A percentile compares a stretch with the other conserved stretches of the same genome.
These are phyloP conservation scores for Aradophagus sp. DNA, from an alignment of 1,140 invertebrate species.

Conservation along the genomic window DNA sequence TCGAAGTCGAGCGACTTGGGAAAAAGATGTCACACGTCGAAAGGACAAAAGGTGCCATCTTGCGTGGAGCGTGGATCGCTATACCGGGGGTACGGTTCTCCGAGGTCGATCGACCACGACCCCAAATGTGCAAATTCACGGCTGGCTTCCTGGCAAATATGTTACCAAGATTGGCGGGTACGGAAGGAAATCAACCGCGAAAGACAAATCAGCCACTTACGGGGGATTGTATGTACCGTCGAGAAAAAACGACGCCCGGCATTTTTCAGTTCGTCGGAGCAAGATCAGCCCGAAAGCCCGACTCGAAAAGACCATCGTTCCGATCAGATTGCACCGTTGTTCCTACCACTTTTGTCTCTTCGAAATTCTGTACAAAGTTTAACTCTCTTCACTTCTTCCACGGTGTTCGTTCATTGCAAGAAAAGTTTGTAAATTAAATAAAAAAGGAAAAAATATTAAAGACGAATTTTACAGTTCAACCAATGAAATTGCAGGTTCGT, in stretches of 20 bases:
- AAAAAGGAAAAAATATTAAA: no score
- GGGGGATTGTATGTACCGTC: conserved; percentile 9
- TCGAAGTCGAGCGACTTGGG: conserved; percentile 7
- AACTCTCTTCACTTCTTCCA: no score
- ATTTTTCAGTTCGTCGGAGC: no score
- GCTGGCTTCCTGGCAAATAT: conserved; percentile 60
- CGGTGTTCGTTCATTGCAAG: no score
- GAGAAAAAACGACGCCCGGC: conserved; percentile 14
- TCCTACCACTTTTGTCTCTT: no score
- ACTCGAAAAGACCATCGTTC: no score
- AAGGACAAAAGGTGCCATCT: conserved; percentile 41
- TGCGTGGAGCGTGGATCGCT: conserved; percentile 21
- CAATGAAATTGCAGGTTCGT: no score
- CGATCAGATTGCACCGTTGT: no score
- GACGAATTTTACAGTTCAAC: no score
- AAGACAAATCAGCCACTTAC: conserved; percentile 60
- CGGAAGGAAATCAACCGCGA: conserved; percentile 49
- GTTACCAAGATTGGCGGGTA: conserved; percentile 48
- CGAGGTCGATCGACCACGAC: conserved; percentile 49
- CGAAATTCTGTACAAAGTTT: no score
- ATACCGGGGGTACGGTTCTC: conserved; percentile 17
- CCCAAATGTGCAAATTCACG: conserved; percentile 57
- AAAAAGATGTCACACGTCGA: conserved; percentile 8
- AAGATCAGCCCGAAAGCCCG: no score
- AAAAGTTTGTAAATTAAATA: no score